Evolutionary conservation across 2,888 invertebrate species (phyloP).

Genomic region (Tineola bisselliella): DNA sequence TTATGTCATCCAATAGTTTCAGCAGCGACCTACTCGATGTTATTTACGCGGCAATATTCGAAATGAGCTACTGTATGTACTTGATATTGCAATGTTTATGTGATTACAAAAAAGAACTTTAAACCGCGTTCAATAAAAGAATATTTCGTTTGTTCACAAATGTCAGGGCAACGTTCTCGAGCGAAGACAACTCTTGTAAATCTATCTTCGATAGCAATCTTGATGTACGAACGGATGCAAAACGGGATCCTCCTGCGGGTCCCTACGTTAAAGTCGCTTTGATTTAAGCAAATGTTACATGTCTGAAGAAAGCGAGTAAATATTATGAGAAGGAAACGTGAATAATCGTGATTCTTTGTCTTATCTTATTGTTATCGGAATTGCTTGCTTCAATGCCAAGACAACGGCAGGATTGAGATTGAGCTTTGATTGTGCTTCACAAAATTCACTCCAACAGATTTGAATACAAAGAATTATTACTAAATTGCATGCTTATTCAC

Average conservation of each 20-base stretch:
- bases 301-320: slow-evolving; percentile 29
- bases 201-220: slow-evolving; percentile 64
- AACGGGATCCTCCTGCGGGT: slow-evolving; percentile 45
- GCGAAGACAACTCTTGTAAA: slow-evolving; percentile 62
- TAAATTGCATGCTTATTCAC: not conserved
- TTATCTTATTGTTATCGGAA: slow-evolving; percentile 47
- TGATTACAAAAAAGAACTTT: slow-evolving; percentile 22
- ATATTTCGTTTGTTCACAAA: slow-evolving; percentile 37
- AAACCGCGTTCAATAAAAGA: slow-evolving; percentile 39
- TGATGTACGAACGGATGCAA: slow-evolving; percentile 67
- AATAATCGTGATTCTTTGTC: slow-evolving; percentile 24
- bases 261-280: slow-evolving; percentile 32
- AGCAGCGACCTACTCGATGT: slow-evolving; percentile 11
- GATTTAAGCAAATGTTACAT: slow-evolving; percentile 53
- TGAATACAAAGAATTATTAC: slow-evolving; percentile 21
- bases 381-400: slow-evolving; percentile 33
- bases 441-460: slow-evolving; percentile 18
- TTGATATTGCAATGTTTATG: not conserved
- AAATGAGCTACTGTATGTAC: slow-evolving; percentile 9
- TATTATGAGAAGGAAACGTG: slow-evolving; percentile 21
- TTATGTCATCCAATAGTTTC: slow-evolving; percentile 14
- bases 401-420: slow-evolving; percentile 25
- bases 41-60: slow-evolving; percentile 23
- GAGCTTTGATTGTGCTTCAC: slow-evolving; percentile 24
- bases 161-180: slow-evolving; percentile 28